Percentiles rank a stretch among this genome's conserved stretches.
phyloP scores from a whole-genome alignment of 2,888 invertebrate species.

The Aspidiotus rigidus region DNA sequence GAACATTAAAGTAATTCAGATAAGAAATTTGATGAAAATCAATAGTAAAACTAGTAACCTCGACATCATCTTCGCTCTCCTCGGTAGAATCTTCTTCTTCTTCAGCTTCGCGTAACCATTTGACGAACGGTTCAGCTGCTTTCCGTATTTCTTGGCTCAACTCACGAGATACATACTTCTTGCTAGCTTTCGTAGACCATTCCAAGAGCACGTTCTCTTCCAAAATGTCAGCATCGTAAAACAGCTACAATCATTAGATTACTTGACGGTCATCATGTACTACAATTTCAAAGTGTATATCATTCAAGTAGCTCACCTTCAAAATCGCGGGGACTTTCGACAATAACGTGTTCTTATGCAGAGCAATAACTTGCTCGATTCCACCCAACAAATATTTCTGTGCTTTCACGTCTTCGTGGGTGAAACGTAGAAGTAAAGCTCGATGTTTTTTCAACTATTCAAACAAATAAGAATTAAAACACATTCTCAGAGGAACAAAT shows the following conservation, averaged over 20 bases:
- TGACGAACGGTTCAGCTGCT: conserved; percentile 85
- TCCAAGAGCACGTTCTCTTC: conserved; percentile 89
- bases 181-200: conserved; percentile 90
- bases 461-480: not conserved
- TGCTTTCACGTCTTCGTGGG: conserved; percentile 69
- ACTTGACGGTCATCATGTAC: not conserved
- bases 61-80: conserved; percentile 59
- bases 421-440: conserved; percentile 68
- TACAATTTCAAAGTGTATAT: not conserved
- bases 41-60: conserved; percentile 46
- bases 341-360: conserved; percentile 69
- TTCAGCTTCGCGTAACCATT: conserved; percentile 95
- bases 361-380: conserved; percentile 81
- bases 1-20: not conserved
- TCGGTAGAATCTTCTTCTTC: conserved; percentile 78
- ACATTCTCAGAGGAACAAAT: not conserved
- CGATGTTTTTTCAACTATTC: conserved; percentile 65
- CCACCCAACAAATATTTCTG: conserved; percentile 90
- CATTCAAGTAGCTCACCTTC: conserved; percentile 49
- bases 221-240: conserved; percentile 91
- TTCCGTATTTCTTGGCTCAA: conserved; percentile 83
- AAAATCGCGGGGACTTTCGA: conserved; percentile 80
- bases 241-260: conserved; percentile 50
- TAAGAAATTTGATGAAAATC: not conserved
- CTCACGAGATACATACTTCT: conserved; percentile 88